Percentiles rank a stretch among this genome's conserved stretches.
Conservation (phyloP, 2,888 invertebrate species). For the Drosophila greeni region DNA sequence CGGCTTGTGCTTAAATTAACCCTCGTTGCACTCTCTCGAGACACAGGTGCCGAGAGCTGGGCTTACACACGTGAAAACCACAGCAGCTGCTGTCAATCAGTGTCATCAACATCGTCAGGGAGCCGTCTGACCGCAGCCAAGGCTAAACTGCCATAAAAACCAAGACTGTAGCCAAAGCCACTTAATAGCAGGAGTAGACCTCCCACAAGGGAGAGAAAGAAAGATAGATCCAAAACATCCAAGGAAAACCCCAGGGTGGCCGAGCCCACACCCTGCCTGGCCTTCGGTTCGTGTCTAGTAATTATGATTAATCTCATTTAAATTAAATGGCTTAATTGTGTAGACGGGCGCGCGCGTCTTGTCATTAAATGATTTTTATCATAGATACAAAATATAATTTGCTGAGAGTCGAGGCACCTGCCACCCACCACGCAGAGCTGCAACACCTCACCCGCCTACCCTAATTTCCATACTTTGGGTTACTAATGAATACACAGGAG, state of each 20-base stretch:
- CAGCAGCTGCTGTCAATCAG: conserved; percentile 51
- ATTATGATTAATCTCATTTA: conserved; percentile 75
- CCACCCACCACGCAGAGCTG: conserved; percentile 15
- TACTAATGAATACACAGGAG: conserved; percentile 27
- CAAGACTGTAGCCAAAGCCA: conserved; percentile 30
- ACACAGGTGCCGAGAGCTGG: conserved; percentile 15
- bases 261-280: background rate
- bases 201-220: background rate
- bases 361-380: conserved; percentile 76
- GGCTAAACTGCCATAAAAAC: conserved; percentile 31
- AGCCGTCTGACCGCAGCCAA: conserved; percentile 26
- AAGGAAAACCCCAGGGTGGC: background rate
- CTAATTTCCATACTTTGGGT: conserved; percentile 10
- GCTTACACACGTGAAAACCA: conserved; percentile 27
- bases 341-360: conserved; percentile 56
- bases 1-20: conserved; percentile 63
- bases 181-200: conserved; percentile 12
- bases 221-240: background rate
- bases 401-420: conserved; percentile 40
- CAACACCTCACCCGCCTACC: conserved; percentile 1
- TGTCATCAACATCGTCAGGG: conserved; percentile 15
- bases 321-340: conserved; percentile 73
- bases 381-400: conserved; percentile 60
- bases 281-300: conserved; percentile 54
- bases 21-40: conserved; percentile 34